Base-by-base conservation (phyloP, 2,797 vertebrate species). In the Parauchenoglanis punctatus region DNA sequence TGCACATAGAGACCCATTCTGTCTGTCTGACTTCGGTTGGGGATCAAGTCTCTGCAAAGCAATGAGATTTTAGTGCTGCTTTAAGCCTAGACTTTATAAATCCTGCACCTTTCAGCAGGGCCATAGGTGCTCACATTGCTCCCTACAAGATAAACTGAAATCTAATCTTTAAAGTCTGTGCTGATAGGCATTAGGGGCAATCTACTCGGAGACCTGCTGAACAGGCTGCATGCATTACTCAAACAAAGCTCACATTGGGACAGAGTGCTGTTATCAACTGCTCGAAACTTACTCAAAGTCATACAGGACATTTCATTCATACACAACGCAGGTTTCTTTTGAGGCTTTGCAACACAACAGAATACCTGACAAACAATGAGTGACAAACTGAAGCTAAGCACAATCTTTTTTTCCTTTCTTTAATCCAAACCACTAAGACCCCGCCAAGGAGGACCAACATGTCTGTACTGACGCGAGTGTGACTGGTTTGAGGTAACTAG, bases 81-180 rank as follows among this genome's bases (percentile, higher is more conserved):
- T 65, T 46, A 82, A 61, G 75, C 85, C 54, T 73, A 25, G 83
- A 83, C 61, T 88, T 88, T 82, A 68, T 85, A 75, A 87, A 85
- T 83, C 28, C 59, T 83, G 63, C 85, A 89, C 82, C 86, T 88
- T 81, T 77, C 81, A 68, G 46, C 84, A 46, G 65, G 52, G 20
- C 85, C 76, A 85, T 61, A 75, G 28, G 54, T 76, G 35, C 85
- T 84, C 87, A 46, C 70, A 49, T 23, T 87, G 77, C 84, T 87
- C 59, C 7, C n/a, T 81, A 77, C 67, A 81, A 88, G 86, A 92
- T 88, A 89, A 90, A 80, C 52, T 56, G 70, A 91, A 91, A 93
- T 92, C 91, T 94, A 90, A 93, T 93, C 92, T 93, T 46, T 40
- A 86, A 67, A 75, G 59, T 67, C 35, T 67, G 49, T 20, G 82